Evolutionary conservation across 2,888 invertebrate species (phyloP), one percentile per base, ranked within the genome.

Genomic region (Erannis defoliaria): DNA sequence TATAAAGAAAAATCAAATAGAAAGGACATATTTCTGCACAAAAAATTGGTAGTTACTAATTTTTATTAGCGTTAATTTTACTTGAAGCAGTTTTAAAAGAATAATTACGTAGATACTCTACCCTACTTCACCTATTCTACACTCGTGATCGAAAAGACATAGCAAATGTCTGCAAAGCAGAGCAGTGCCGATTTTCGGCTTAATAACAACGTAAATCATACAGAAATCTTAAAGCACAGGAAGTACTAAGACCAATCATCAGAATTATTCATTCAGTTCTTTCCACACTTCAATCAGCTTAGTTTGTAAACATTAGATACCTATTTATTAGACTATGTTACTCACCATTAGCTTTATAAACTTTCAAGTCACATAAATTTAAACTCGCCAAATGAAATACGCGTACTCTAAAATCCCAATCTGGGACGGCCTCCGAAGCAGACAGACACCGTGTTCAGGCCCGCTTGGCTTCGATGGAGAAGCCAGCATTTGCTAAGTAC

Each of bases 1-100:
- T 23, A 19, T 40, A 18, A 42, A 56, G 62, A 61, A 71, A 72
- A 73, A 67, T 63, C 49, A n/a, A 45, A 53, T 56, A 62, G 50
- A 66, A 37, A 56, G 58, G 42, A 5, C 42, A 1, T 31, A n/a
- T 42, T 21, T 3, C 42, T 5, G 19, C 18, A 42, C n/a, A 23
- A 42, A 14, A 23, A 0, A 9, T 23, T 21, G 6, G 12, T 14
- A 23, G 21, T 42, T 23, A 8, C 8, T 23, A 1, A 19, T 14
- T 23, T 23, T 42, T 42, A n/a, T 2, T 2, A 12, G n/a, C 9
- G 8, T 12, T 21, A 14, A 1, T 2, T 4, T 18, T 3, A 38
- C 9, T 6, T 5, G 2, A 10, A 18, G 1, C 10, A 10, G 10
- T 19, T 38, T 14, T 38, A 2, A 3, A 9, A 2, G 8, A 38